These are phyloP conservation scores for Halocaridina rubra DNA, from an alignment of 2,888 invertebrate species.

Conservation along the genomic window DNA sequence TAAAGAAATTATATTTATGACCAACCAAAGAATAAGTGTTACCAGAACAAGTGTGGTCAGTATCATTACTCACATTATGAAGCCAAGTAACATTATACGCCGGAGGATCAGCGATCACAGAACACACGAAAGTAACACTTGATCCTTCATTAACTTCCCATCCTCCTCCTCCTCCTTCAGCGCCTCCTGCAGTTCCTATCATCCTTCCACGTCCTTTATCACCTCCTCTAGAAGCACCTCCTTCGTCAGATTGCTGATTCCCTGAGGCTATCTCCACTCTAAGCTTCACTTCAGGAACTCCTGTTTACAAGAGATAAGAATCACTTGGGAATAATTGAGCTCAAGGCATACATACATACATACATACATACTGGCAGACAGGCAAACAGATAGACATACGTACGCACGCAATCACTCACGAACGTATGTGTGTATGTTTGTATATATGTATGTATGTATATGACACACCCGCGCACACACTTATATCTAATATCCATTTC, in stretches of 20 bases:
- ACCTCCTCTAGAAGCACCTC: not conserved
- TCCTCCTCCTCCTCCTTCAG: not conserved
- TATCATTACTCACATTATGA: slow-evolving; percentile 52
- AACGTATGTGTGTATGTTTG: not conserved
- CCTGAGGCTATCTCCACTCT: not conserved
- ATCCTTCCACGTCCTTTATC: not conserved
- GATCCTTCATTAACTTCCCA: slow-evolving; percentile 41
- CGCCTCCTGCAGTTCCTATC: not conserved
- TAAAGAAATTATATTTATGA: no score
- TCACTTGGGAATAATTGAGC: no score
- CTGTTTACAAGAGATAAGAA: not conserved
- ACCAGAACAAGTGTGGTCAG: no score
- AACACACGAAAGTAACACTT: slow-evolving; percentile 42
- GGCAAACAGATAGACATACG: not conserved
- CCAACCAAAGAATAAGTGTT: no score
- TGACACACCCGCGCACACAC: no score
- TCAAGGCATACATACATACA: not conserved
- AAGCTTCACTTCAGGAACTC: slow-evolving; percentile 7
- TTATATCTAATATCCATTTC: no score
- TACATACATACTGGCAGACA: not conserved
- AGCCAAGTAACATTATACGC: slow-evolving; percentile 62
- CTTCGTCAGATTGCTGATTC: not conserved
- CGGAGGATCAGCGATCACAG: slow-evolving; percentile 48
- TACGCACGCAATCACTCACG: not conserved
- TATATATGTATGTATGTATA: not conserved